These are phyloP conservation scores for Hepsetus odoe DNA, from an alignment of 2,113 vertebrate species.

Conservation along the genomic window DNA sequence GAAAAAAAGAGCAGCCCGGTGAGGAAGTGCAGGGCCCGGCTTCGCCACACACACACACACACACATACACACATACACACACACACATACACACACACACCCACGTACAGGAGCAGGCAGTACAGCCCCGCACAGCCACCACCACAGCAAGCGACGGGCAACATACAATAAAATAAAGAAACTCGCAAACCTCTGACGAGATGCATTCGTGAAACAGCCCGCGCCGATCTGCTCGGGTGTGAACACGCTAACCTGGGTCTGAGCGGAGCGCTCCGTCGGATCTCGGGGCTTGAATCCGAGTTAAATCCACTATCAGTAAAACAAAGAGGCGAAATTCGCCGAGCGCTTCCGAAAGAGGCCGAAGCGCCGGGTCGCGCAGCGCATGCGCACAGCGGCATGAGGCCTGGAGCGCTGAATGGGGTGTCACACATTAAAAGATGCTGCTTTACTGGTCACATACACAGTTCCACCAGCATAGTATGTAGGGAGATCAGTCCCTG, in stretches of 20 bases:
- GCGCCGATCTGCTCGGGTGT: constrained; percentile 33
- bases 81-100: constrained; percentile 74
- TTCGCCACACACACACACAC: constrained; percentile 68
- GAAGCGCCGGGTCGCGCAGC: constrained; percentile 72
- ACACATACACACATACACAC: no score
- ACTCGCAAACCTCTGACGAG: constrained; percentile 52
- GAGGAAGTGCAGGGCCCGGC: constrained; percentile 75
- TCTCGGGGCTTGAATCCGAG: constrained; percentile 73
- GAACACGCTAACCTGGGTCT: constrained; percentile 73
- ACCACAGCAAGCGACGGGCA: constrained; percentile 66
- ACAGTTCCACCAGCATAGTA: no score
- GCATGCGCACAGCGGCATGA: constrained; percentile 71
- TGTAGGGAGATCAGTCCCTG: no score
- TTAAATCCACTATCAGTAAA: constrained; percentile 83
- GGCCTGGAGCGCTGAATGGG: constrained; percentile 35
- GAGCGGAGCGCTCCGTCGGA: constrained; percentile 71
- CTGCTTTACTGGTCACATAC: no score
- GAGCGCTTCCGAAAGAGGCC: constrained; percentile 81
- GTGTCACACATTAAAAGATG: no score
- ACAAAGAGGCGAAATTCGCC: constrained; percentile 86
- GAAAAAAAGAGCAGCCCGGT: constrained; percentile 60
- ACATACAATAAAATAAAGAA: constrained; percentile 64
- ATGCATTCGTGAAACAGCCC: constrained; percentile 35
- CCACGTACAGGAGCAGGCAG: constrained; percentile 68
- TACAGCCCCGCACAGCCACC: constrained; percentile 65